Evolutionary conservation across 2,888 invertebrate species (phyloP).

Genomic region (Pegoplata infirma): DNA sequence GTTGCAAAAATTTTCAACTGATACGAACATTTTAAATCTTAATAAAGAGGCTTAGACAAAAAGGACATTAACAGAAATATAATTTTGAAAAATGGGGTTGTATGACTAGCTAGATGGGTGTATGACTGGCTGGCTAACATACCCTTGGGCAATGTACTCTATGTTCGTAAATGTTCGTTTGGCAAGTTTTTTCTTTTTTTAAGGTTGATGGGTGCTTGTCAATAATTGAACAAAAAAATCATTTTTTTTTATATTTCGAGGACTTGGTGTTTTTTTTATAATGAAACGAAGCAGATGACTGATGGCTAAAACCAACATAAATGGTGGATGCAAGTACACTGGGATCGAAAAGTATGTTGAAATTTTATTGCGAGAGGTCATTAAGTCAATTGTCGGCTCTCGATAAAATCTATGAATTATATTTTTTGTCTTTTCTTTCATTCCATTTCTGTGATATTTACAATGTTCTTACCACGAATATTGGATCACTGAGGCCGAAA

Average conservation of each 20-base stretch:
- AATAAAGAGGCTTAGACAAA: neutral
- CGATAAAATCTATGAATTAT: too few species aligned
- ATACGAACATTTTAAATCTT: neutral
- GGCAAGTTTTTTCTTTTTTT: neutral
- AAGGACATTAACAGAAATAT: constrained; percentile 9
- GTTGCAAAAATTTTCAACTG: constrained; percentile 7
- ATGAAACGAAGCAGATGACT: constrained; percentile 22
- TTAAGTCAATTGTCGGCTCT: too few species aligned
- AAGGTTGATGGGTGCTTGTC: constrained; percentile 45
- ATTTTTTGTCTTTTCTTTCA: too few species aligned
- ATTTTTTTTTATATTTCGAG: constrained; percentile 35
- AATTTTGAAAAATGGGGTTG: constrained; percentile 32
- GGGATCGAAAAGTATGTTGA: neutral
- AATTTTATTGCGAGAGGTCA: too few species aligned
- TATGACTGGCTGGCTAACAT: constrained; percentile 17
- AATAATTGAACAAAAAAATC: constrained; percentile 35
- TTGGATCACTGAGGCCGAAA: too few species aligned
- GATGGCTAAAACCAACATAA: neutral
- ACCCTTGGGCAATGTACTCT: constrained; percentile 45
- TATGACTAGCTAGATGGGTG: neutral
- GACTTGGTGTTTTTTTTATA: constrained; percentile 12
- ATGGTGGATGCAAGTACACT: constrained; percentile 24
- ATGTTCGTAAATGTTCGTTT: constrained; percentile 23
- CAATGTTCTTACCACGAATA: too few species aligned
- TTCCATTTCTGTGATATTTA: too few species aligned